Evolutionary conservation across 2,888 invertebrate genomes (phyloP).

Genomic region (Beris chalybata): DNA sequence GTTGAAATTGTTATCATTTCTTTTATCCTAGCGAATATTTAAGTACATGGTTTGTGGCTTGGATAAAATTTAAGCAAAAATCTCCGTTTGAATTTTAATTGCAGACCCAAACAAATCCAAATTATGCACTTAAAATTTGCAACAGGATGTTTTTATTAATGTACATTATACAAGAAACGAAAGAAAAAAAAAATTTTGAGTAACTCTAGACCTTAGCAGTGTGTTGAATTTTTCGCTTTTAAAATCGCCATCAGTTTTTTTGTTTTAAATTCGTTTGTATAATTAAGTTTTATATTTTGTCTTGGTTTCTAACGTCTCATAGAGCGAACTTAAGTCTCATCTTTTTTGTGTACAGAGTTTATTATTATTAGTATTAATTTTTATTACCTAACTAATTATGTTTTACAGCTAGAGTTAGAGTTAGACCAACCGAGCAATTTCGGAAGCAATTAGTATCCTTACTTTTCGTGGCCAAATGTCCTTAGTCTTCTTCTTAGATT

Average conservation of each 20-base stretch:
- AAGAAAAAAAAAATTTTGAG: too few species aligned
- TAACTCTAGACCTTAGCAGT: too few species aligned
- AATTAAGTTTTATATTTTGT: not conserved
- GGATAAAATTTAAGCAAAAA: not conserved
- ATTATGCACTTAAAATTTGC: too few species aligned
- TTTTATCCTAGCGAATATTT: too few species aligned
- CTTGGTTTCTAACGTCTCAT: slow-evolving; percentile 12
- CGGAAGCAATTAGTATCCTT: not conserved
- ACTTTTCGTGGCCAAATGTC: not conserved
- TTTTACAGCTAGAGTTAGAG: not conserved
- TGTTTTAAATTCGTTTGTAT: slow-evolving; percentile 9
- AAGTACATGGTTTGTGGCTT: too few species aligned
- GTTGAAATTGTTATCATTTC: too few species aligned
- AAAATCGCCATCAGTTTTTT: not conserved
- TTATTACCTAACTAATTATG: slow-evolving; percentile 11
- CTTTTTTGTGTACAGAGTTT: not conserved
- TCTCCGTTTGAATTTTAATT: not conserved
- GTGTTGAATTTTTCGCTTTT: too few species aligned
- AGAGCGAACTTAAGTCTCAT: slow-evolving; percentile 24
- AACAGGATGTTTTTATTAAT: too few species aligned
- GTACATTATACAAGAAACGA: too few species aligned
- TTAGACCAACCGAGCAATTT: not conserved
- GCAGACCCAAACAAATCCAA: not conserved
- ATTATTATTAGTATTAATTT: not conserved
- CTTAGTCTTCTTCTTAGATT: slow-evolving; percentile 7